Percentiles rank a stretch among this genome's conserved stretches.
These are phyloP conservation scores for Tetragonisca angustula DNA, from an alignment of 2,888 invertebrate genomes.

Conservation along the genomic window DNA sequence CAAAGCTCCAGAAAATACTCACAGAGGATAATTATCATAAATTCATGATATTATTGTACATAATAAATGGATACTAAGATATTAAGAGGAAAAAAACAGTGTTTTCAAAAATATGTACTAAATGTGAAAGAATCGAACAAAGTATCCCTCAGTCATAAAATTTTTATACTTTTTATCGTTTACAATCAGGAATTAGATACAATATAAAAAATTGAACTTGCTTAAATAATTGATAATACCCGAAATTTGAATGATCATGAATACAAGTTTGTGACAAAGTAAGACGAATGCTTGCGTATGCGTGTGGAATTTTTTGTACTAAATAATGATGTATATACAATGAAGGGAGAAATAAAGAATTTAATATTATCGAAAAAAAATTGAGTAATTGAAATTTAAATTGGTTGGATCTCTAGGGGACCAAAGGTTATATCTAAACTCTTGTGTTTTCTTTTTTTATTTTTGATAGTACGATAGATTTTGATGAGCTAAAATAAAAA, in stretches of 20 bases:
- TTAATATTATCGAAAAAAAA: constrained; percentile 67
- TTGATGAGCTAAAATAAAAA: too few species aligned
- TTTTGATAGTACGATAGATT: too few species aligned
- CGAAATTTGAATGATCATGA: constrained; percentile 20
- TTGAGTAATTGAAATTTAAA: background rate
- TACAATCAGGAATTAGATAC: background rate
- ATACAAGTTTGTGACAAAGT: constrained; percentile 21
- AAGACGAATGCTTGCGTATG: constrained; percentile 42
- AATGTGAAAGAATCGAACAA: constrained; percentile 50
- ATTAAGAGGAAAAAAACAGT: background rate
- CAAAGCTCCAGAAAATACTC: constrained; percentile 35
- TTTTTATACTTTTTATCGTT: constrained; percentile 48
- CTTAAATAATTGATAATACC: constrained; percentile 21
- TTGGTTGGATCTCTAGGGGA: too few species aligned
- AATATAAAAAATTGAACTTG: constrained; percentile 16
- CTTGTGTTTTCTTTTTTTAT: too few species aligned
- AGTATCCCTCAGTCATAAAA: constrained; percentile 29
- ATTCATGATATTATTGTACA: constrained; percentile 9
- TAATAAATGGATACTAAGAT: constrained; percentile 10
- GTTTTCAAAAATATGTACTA: background rate
- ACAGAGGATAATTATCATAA: constrained; percentile 7
- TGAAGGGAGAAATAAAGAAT: constrained; percentile 68
- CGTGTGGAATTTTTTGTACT: constrained; percentile 68
- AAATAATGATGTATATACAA: constrained; percentile 70
- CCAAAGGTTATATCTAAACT: too few species aligned